Percentiles rank a stretch among this genome's conserved stretches.
These are phyloP conservation scores for Callopanchax toddi DNA, from an alignment of 2,113 vertebrate species.

Conservation along the genomic window DNA sequence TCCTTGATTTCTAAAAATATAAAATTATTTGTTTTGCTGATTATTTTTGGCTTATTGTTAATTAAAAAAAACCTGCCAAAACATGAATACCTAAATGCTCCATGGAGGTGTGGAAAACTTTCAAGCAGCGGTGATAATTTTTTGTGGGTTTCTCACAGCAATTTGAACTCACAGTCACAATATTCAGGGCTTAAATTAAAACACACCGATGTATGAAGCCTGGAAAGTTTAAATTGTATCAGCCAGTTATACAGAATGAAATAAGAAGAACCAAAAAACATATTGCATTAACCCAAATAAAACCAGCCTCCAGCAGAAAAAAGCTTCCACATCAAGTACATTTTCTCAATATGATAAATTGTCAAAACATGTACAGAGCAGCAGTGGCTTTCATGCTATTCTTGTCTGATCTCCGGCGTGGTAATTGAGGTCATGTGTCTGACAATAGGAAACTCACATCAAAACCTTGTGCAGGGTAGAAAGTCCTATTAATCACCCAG, in stretches of 20 bases:
- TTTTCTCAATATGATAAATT: slow-evolving; percentile 28
- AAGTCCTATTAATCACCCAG: slow-evolving; percentile 68
- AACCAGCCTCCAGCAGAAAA: not conserved
- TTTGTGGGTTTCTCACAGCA: not conserved
- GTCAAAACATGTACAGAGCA: slow-evolving; percentile 20
- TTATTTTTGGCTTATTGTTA: too few relatives aligned
- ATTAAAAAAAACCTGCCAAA: too few relatives aligned
- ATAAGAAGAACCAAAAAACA: not conserved
- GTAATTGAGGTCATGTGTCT: slow-evolving; percentile 69
- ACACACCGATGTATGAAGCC: not conserved
- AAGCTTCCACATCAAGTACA: slow-evolving; percentile 7
- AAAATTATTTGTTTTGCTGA: too few relatives aligned
- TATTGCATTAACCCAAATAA: not conserved
- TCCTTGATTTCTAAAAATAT: too few relatives aligned
- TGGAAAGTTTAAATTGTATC: not conserved
- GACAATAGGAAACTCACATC: slow-evolving; percentile 65
- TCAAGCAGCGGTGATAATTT: not conserved
- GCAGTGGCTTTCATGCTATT: slow-evolving; percentile 15
- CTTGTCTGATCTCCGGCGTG: slow-evolving; percentile 49
- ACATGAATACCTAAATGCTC: not conserved
- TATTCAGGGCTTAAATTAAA: too few relatives aligned
- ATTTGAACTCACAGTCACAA: too few relatives aligned
- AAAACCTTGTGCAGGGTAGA: slow-evolving; percentile 26
- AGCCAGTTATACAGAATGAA: not conserved
- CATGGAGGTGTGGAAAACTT: not conserved